Evolutionary conservation across 2,113 vertebrate species (phyloP).

Genomic region (Brachyhypopomus gauderio): DNA sequence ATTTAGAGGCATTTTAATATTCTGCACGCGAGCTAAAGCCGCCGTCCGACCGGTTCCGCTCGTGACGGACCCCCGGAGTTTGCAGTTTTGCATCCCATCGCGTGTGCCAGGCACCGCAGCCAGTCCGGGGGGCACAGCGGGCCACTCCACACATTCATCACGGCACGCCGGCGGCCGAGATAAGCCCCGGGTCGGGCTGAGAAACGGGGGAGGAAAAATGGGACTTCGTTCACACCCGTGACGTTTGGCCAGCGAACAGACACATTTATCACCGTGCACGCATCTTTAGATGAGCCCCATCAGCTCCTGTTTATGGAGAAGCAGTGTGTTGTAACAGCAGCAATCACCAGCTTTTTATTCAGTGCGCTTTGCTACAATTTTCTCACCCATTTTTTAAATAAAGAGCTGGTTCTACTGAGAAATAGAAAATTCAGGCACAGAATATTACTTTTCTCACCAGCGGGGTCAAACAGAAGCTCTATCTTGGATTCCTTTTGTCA

Average conservation of each 20-base stretch:
- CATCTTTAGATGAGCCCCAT: constrained; percentile 49
- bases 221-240: constrained; percentile 39
- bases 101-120: background rate
- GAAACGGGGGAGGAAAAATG: background rate
- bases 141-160: constrained; percentile 25
- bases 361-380: background rate
- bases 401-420: too few relatives aligned
- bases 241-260: constrained; percentile 16
- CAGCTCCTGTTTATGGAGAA: background rate
- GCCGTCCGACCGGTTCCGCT: background rate
- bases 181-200: constrained; percentile 19
- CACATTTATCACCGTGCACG: constrained; percentile 9
- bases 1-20: constrained; percentile 3
- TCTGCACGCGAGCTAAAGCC: constrained; percentile 3
- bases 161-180: background rate
- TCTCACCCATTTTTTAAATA: too few relatives aligned
- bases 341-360: background rate
- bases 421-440: too few relatives aligned
- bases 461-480: too few relatives aligned
- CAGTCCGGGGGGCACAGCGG: background rate
- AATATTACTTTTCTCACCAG: too few relatives aligned
- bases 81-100: too few relatives aligned
- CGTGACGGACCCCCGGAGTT: too few relatives aligned
- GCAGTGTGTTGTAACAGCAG: background rate
- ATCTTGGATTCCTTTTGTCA: too few relatives aligned